Conservation (phyloP, 2,888 invertebrate genomes). For the Choreutis nemorana region DNA sequence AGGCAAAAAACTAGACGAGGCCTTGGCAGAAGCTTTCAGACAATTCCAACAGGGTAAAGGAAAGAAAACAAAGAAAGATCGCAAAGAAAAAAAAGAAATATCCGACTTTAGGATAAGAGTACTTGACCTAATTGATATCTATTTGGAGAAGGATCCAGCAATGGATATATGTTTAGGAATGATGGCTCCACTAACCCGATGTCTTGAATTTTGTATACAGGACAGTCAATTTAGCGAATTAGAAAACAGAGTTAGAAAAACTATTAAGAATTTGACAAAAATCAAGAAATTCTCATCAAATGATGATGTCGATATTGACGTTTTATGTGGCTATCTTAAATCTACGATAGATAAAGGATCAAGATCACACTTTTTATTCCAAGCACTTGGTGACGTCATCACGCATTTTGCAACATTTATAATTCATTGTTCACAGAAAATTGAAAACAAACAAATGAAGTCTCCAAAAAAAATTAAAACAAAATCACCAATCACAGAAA, state of each 20-base stretch:
- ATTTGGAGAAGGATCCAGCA: slow-evolving; percentile 73
- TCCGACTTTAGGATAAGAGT: slow-evolving; percentile 78
- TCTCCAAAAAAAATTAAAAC: slow-evolving; percentile 35
- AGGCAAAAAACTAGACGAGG: slow-evolving; percentile 75
- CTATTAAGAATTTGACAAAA: slow-evolving; percentile 67
- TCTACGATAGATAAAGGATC: slow-evolving; percentile 70
- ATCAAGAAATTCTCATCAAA: slow-evolving; percentile 68
- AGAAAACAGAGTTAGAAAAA: slow-evolving; percentile 67
- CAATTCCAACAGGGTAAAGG: slow-evolving; percentile 63
- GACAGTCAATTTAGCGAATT: slow-evolving; percentile 74
- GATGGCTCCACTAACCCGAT: slow-evolving; percentile 72
- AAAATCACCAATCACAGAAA: slow-evolving; percentile 40
- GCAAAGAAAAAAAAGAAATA: slow-evolving; percentile 70
- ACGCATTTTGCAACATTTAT: slow-evolving; percentile 71
- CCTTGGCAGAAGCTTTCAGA: slow-evolving; percentile 77
- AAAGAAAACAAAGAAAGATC: slow-evolving; percentile 62
- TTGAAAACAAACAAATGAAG: slow-evolving; percentile 27
- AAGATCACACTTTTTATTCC: slow-evolving; percentile 68
- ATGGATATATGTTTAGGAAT: slow-evolving; percentile 74
- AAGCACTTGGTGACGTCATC: slow-evolving; percentile 72
- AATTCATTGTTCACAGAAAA: slow-evolving; percentile 67
- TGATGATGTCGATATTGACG: slow-evolving; percentile 60
- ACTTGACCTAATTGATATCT: slow-evolving; percentile 78
- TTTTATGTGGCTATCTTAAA: slow-evolving; percentile 63
- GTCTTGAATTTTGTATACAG: slow-evolving; percentile 74